Conservation (phyloP, 2,888 invertebrate species). For the Argynnis bischoffii region DNA sequence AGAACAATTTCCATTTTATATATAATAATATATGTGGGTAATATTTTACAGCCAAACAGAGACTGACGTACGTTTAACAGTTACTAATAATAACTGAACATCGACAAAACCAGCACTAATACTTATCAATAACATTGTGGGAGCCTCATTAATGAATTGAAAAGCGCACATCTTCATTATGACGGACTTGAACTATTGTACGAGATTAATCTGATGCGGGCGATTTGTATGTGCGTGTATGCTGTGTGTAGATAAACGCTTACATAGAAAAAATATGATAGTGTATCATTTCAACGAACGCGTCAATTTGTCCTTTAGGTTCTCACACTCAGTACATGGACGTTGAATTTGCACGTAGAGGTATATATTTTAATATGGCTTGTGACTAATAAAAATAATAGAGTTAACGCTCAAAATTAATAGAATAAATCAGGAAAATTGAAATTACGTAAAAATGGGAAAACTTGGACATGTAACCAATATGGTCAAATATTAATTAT, state of each 20-base stretch:
- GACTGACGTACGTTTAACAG: constrained; percentile 56
- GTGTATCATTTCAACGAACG: constrained; percentile 56
- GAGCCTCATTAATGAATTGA: constrained; percentile 73
- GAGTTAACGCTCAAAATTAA: too few relatives aligned
- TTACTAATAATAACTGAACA: constrained; percentile 60
- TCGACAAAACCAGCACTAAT: constrained; percentile 62
- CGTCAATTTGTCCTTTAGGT: constrained; percentile 67
- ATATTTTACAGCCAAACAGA: neutral
- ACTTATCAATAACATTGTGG: constrained; percentile 67
- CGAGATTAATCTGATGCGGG: constrained; percentile 69
- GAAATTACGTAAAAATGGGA: too few relatives aligned
- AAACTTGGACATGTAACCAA: too few relatives aligned
- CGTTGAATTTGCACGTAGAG: constrained; percentile 62
- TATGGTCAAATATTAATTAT: too few relatives aligned
- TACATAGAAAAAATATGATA: constrained; percentile 50
- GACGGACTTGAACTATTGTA: constrained; percentile 67
- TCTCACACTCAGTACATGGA: constrained; percentile 75
- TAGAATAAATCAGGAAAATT: too few relatives aligned
- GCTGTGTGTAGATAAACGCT: constrained; percentile 45
- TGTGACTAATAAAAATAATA: too few relatives aligned
- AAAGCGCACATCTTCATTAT: constrained; percentile 76
- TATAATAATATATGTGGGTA: neutral
- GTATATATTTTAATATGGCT: too few relatives aligned
- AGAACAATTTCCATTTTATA: neutral
- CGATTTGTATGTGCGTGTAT: constrained; percentile 54